Conservation (phyloP, 2,113 vertebrate genomes). For the Dinomys branickii region DNA sequence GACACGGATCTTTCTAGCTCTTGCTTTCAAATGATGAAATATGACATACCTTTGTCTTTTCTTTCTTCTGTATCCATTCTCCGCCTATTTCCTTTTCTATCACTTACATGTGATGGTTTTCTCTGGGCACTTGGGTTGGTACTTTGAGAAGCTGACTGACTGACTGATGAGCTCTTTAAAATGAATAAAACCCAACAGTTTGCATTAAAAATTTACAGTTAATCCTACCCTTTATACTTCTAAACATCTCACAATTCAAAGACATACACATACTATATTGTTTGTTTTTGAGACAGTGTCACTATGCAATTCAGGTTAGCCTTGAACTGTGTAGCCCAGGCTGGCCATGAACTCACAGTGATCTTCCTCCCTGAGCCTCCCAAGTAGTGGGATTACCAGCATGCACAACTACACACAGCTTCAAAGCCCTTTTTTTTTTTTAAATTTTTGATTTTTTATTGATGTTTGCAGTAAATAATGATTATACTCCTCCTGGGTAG, state of each 20-base stretch:
- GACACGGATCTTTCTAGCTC: neutral
- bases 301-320: neutral
- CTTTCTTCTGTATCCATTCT: constrained; percentile 85
- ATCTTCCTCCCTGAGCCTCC: neutral
- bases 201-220: constrained; percentile 18
- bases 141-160: constrained; percentile 84
- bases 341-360: neutral
- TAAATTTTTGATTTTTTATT: neutral
- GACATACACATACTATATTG: neutral
- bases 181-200: constrained; percentile 68
- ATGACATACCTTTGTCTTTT: constrained; percentile 85
- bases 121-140: constrained; percentile 81
- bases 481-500: neutral
- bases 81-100: constrained; percentile 84
- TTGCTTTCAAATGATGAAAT: constrained; percentile 11
- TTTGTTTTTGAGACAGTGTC: neutral
- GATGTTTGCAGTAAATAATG: neutral
- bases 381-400: neutral
- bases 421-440: neutral
- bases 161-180: constrained; percentile 84
- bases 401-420: neutral
- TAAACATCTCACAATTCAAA: constrained; percentile 30
- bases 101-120: constrained; percentile 79
- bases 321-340: neutral
- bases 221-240: neutral